Evolutionary conservation across 1,140 invertebrate species (phyloP).

Genomic region (Pararge aegeria): DNA sequence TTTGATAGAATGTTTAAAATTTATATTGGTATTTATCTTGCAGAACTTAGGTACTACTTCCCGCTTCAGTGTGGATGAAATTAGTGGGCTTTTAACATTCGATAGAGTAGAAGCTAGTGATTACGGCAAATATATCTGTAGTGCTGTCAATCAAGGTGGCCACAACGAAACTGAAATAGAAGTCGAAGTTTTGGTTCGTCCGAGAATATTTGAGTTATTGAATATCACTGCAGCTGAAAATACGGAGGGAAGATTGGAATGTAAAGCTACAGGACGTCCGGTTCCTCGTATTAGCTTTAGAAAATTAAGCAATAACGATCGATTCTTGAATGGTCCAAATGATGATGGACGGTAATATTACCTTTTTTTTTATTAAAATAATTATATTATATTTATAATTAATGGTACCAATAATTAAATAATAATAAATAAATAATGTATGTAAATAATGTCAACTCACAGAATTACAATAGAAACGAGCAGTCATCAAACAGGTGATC

Average conservation of each 20-base stretch:
- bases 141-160: conserved; percentile 90
- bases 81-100: conserved; percentile 86
- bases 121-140: conserved; percentile 90
- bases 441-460: conserved; percentile 25
- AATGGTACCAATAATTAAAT: too few species aligned
- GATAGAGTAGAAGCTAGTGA: conserved; percentile 88
- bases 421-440: too few species aligned
- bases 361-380: conserved; percentile 13
- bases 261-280: conserved; percentile 88
- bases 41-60: conserved; percentile 85
- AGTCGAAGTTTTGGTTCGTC: conserved; percentile 87
- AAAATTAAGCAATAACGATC: conserved; percentile 80
- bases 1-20: too few species aligned
- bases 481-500: conserved; percentile 76
- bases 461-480: conserved; percentile 81
- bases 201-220: conserved; percentile 87
- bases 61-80: conserved; percentile 87
- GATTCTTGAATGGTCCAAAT: conserved; percentile 82
- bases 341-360: conserved; percentile 79
- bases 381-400: not conserved
- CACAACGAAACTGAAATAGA: conserved; percentile 82
- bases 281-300: conserved; percentile 88
- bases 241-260: conserved; percentile 84
- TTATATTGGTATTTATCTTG: conserved; percentile 16
- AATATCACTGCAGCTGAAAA: conserved; percentile 86